Evolutionary conservation across 2,113 vertebrate species (phyloP), one percentile per base, ranked within the genome.

Genomic region (Salvelinus alpinus): DNA sequence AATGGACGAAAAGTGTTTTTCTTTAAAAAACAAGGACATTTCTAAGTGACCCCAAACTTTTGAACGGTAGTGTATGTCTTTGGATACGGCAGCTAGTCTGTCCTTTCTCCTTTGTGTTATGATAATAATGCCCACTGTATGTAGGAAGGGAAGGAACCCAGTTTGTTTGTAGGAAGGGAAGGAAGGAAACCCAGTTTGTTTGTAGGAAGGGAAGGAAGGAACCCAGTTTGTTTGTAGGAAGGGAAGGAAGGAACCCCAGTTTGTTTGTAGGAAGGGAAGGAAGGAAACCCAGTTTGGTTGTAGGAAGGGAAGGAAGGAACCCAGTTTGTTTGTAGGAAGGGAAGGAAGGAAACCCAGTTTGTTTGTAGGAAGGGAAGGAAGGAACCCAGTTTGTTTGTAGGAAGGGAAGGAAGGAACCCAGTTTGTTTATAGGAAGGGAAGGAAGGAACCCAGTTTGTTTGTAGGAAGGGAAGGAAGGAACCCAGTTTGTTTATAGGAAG

Each of bases 81-180:
- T 87, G 88, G 89, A 87, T 85, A 83, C 80, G 86, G 87, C 88
- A 87, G 83, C 86, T 66, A 79, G 81, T 88, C 91, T 88, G 88
- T 88, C 86, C 82, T 85, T 88, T 88, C 84, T 90, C 84, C 82
- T 85, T 89, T 87, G 86, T 90, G 84, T 88, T 83, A 82, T 88
- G 84, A 34, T 34, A 85, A 90, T 88, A 90, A 87, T 89, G 88
- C 89, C 86, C 88, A 85, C 85, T 86, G 84, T 85, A 86, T 82
- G 70, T 83, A 34, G 31, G 0, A 34, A 34, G 31, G 31, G 6
- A 34, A 34, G 31, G 6, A 6, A 34, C 1, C 5, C 31, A 6
- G 1, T 34, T 34, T 6, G 31, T 34, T 34, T 34, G 1, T 34
- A 34, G 31, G 5, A 34, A 34, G 5, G 31, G 5, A 34, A 6